phyloP scores from a whole-genome alignment of 2,797 vertebrate species.

The Paratrypauchen microcephalus region DNA sequence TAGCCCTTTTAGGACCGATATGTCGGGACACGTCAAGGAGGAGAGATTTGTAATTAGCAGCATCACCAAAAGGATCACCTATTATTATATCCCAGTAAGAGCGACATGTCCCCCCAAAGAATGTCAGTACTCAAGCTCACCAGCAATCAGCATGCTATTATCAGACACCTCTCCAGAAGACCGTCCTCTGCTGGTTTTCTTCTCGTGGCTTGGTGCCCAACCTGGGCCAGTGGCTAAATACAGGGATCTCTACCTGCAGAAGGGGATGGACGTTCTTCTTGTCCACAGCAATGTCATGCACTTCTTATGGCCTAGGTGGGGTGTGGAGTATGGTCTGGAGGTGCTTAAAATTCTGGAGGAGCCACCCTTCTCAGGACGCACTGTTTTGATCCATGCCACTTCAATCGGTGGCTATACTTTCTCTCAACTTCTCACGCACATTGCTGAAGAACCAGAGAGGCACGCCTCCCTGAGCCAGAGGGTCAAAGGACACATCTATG shows the following conservation, averaged over 20 bases:
- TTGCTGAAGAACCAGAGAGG: constrained; percentile 26
- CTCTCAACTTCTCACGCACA: constrained; percentile 66
- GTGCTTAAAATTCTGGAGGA: constrained; percentile 65
- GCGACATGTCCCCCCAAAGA: constrained; percentile 12
- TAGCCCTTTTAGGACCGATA: constrained; percentile 38
- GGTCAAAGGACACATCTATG: constrained; percentile 72
- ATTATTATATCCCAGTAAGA: constrained; percentile 33
- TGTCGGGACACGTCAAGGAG: background rate
- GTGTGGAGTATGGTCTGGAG: constrained; percentile 52
- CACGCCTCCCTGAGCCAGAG: constrained; percentile 43
- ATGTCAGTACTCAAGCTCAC: background rate
- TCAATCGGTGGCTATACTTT: constrained; percentile 80
- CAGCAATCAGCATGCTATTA: background rate
- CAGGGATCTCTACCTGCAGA: constrained; percentile 69
- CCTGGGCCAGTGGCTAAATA: constrained; percentile 62
- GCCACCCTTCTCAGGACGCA: constrained; percentile 54
- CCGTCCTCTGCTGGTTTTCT: constrained; percentile 69
- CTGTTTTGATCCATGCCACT: constrained; percentile 71
- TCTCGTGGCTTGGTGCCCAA: constrained; percentile 76
- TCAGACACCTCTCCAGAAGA: background rate
- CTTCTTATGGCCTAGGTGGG: constrained; percentile 75
- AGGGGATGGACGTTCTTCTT: constrained; percentile 69
- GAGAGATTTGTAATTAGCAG: constrained; percentile 26
- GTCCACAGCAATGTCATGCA: constrained; percentile 62
- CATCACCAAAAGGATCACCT: constrained; percentile 54